phyloP scores from a whole-genome alignment of 2,113 vertebrate species.

The Pteronura brasiliensis region DNA sequence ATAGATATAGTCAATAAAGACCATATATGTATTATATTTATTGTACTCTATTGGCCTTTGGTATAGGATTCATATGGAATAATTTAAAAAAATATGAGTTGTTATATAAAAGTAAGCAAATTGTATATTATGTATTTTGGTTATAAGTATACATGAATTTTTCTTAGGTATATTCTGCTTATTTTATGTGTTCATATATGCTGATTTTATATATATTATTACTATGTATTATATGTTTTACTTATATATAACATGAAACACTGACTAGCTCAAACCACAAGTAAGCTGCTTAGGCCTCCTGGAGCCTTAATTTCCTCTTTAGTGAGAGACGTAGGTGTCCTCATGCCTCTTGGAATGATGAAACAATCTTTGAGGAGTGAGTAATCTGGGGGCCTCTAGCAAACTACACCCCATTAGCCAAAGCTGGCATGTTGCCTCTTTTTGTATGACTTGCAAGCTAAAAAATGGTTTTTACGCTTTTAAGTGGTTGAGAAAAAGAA shows the following conservation, averaged over 20 bases:
- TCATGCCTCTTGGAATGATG: neutral
- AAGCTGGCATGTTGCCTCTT: neutral
- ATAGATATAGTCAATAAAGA: neutral
- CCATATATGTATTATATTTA: neutral
- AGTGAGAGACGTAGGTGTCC: neutral
- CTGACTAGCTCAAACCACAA: neutral
- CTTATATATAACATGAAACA: neutral
- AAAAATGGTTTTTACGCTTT: neutral
- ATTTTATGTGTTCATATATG: neutral
- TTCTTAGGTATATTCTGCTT: neutral
- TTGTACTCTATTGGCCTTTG: neutral
- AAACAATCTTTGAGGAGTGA: neutral
- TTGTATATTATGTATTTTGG: neutral
- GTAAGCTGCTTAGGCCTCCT: neutral
- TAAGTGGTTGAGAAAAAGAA: neutral
- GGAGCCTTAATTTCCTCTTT: neutral
- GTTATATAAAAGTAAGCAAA: neutral
- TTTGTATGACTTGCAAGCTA: neutral
- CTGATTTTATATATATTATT: neutral
- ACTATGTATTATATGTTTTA: neutral
- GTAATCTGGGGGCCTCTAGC: neutral
- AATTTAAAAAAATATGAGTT: neutral
- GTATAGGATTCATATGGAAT: neutral
- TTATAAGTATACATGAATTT: neutral
- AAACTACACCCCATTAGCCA: neutral